Percentiles rank a stretch among this genome's conserved stretches.
phyloP scores from a whole-genome alignment of 2,888 invertebrate species.

The Troides aeacus region DNA sequence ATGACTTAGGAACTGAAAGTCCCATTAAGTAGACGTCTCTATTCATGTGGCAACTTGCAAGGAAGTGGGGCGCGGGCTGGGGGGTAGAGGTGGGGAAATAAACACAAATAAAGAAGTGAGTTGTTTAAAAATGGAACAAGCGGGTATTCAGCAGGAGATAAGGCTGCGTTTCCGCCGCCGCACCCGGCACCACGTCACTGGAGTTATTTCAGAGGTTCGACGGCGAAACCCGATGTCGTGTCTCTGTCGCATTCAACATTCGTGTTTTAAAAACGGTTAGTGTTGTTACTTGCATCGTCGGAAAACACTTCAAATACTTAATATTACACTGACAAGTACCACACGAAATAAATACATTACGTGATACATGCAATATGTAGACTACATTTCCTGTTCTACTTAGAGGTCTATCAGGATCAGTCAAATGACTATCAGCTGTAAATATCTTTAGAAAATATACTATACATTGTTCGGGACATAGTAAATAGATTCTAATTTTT shows the following conservation, averaged over 20 bases:
- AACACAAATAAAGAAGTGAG: conserved; percentile 78
- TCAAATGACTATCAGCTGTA: too few relatives aligned
- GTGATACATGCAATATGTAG: too few relatives aligned
- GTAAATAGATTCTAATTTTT: too few relatives aligned
- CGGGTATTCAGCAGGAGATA: conserved; percentile 75
- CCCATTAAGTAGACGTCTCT: conserved; percentile 77
- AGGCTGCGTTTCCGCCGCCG: conserved; percentile 76
- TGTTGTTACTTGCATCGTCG: conserved; percentile 41
- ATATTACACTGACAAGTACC: background rate
- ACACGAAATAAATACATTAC: too few relatives aligned
- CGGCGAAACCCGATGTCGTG: conserved; percentile 71
- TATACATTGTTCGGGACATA: too few relatives aligned
- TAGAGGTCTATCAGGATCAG: too few relatives aligned
- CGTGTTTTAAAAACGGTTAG: conserved; percentile 74
- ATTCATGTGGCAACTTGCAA: conserved; percentile 73
- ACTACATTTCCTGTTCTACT: too few relatives aligned
- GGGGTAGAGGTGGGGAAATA: conserved; percentile 51
- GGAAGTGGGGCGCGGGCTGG: conserved; percentile 48
- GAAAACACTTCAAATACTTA: background rate
- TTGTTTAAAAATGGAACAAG: conserved; percentile 80
- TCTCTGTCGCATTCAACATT: conserved; percentile 75
- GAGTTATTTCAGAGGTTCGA: conserved; percentile 78
- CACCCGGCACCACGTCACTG: conserved; percentile 54
- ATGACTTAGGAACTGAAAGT: conserved; percentile 80
- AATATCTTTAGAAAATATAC: too few relatives aligned